Conservation (phyloP, 2,797 vertebrate genomes). For the Poeciliopsis turneri region DNA sequence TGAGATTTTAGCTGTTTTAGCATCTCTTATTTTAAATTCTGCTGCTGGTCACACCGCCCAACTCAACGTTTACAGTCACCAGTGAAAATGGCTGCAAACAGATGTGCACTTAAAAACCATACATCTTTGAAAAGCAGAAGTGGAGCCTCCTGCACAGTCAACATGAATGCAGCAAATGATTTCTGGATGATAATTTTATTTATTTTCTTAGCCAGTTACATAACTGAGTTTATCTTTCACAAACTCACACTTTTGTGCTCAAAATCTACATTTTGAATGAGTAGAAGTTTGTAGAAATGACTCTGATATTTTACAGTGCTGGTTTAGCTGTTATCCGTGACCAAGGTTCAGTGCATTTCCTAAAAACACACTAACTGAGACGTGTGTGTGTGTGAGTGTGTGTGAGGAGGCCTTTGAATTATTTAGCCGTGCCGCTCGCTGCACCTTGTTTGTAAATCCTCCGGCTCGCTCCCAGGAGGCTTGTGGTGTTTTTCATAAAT, state of each 20-base stretch:
- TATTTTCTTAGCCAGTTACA: too few relatives aligned
- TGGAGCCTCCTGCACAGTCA: too few relatives aligned
- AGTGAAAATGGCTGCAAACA: too few relatives aligned
- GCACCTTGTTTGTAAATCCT: conserved; percentile 16
- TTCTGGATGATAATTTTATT: too few relatives aligned
- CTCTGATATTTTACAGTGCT: background rate
- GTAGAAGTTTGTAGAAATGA: too few relatives aligned
- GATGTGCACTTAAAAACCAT: too few relatives aligned
- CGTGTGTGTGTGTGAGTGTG: background rate
- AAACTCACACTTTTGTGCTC: background rate
- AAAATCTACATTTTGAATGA: background rate
- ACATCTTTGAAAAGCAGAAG: too few relatives aligned
- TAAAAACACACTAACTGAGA: background rate
- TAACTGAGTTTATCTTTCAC: background rate
- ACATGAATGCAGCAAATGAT: too few relatives aligned
- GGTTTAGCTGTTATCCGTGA: background rate
- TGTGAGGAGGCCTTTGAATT: conserved; percentile 11
- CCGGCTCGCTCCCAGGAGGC: background rate
- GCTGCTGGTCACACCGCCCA: too few relatives aligned
- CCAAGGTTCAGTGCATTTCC: background rate
- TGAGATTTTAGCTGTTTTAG: too few relatives aligned
- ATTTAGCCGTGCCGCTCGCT: conserved; percentile 12
- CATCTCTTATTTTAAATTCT: too few relatives aligned
- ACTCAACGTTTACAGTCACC: too few relatives aligned
- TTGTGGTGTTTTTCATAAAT: conserved; percentile 21